A percentile compares a stretch with the other conserved stretches of the same genome.
Conservation (phyloP, 2,797 vertebrate species). For the Gephyroberyx darwinii region DNA sequence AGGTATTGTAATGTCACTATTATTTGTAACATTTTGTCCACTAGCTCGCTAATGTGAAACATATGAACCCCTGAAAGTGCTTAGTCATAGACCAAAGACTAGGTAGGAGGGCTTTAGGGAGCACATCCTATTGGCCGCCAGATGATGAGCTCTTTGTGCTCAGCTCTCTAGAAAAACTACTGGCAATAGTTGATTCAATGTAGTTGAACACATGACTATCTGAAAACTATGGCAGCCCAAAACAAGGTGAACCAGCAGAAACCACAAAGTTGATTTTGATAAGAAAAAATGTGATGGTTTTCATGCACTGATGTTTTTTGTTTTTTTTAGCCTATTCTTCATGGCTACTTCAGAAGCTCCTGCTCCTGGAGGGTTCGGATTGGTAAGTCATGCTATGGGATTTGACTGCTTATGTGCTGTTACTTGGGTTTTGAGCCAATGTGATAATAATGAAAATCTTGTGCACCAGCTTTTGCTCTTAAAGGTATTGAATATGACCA, state of each 20-base stretch:
- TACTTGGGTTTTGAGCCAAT: neutral
- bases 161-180: neutral
- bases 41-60: constrained; percentile 49
- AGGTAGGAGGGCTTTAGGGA: constrained; percentile 76
- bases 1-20: constrained; percentile 67
- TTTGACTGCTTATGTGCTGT: neutral
- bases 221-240: constrained; percentile 73
- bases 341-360: constrained; percentile 97
- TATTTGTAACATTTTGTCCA: neutral
- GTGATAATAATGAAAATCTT: constrained; percentile 8
- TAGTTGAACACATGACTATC: constrained; percentile 12
- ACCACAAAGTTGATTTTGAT: neutral
- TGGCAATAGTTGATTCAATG: constrained; percentile 26
- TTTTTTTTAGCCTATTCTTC: constrained; percentile 87
- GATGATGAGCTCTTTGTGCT: constrained; percentile 11
- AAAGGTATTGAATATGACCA: constrained; percentile 92
- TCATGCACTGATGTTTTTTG: constrained; percentile 4
- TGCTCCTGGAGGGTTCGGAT: constrained; percentile 98
- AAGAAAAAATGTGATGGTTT: neutral
- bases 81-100: constrained; percentile 74
- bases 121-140: constrained; percentile 76
- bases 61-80: constrained; percentile 62
- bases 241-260: constrained; percentile 75
- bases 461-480: constrained; percentile 88
- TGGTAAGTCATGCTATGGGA: constrained; percentile 80